Base-by-base conservation (phyloP, 1,140 invertebrate species). In the Chlorops oryzae region DNA sequence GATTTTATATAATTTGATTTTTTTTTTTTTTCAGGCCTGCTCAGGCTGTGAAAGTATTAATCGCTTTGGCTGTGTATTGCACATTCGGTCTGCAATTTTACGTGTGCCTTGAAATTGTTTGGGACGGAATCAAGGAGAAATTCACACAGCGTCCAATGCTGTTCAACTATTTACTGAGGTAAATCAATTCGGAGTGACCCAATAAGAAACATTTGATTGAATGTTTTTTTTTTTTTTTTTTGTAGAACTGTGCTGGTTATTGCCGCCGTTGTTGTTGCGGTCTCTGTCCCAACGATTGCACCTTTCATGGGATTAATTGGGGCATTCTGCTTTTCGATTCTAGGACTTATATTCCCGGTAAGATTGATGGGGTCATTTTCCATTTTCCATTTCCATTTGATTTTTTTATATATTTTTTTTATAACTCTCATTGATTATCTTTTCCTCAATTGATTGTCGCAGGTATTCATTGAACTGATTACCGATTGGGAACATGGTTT, bases 21-120 rank as follows among this genome's bases (percentile, higher is more conserved):
- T 28, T 0, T 32, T n/a, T 34, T 57, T 34, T 52, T 75, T 78
- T 54, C 76, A 92, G 90, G 60, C 76, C 88, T 12, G 89, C 91
- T 23, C 85, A 93, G 78, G 74, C 82, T 24, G 91, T 96, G 1
- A 87, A 92, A 72, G 74, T 96, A 32, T 74, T 91, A 28, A 93
- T 97, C 64, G 87, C 82, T 0, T 63, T 94, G 12, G 89, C 91
- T 2, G 90, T 97, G 3, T 96, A 88, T 65, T 88, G 91, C 63
- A 92, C 91, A 0, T 97, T 94, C 70, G 91, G 88, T n/a, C 79
- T 98, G 34, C 95, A 98, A 74, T 92, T 96, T 64, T 98, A 91
- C 72, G 93, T 98, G 2, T 94, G 93, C 63, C 73, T 90, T 18
- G 87, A 90, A 62, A 90, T 90, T 51, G 81, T 77, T 34, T 89